These are phyloP conservation scores for Lophotriccus pileatus DNA, from an alignment of 2,797 vertebrate genomes.

Conservation along the genomic window DNA sequence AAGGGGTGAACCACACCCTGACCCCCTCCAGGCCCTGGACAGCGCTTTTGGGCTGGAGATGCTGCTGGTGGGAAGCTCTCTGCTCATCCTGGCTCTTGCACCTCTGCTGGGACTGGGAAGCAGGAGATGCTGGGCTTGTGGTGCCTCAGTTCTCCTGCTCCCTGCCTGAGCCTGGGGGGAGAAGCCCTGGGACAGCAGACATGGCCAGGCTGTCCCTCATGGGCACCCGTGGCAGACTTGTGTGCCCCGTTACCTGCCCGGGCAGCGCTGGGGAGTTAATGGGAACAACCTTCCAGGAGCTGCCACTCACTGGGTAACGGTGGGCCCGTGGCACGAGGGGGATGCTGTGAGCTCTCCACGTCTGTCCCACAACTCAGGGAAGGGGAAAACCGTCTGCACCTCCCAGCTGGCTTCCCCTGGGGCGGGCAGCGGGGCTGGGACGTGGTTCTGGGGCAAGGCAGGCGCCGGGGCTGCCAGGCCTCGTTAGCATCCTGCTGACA, in stretches of 20 bases:
- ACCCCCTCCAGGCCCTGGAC: not conserved
- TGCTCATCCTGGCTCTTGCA: not conserved
- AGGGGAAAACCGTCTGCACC: not conserved
- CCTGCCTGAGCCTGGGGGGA: too few relatives aligned
- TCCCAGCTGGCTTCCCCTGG: not conserved
- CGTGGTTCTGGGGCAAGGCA: not conserved
- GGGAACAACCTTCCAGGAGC: not conserved
- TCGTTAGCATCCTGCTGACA: not conserved
- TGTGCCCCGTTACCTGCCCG: not conserved
- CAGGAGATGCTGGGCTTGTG: not conserved
- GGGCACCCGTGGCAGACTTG: not conserved
- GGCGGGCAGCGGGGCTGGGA: not conserved
- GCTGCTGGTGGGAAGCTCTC: not conserved
- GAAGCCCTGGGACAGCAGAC: not conserved
- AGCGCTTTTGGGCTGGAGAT: not conserved
- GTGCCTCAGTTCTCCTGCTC: rapidly evolving
- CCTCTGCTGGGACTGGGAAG: rapidly evolving
- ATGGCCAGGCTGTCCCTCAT: rapidly evolving
- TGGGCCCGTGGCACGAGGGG: rapidly evolving
- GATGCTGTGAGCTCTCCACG: rapidly evolving
- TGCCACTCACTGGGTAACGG: rapidly evolving
- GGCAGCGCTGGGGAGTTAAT: not conserved
- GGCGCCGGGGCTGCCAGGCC: not conserved
- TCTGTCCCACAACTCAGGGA: not conserved
- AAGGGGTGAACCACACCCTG: rapidly evolving